Evolutionary conservation across 2,797 vertebrate genomes (phyloP).

Genomic region (Salmo trutta): DNA sequence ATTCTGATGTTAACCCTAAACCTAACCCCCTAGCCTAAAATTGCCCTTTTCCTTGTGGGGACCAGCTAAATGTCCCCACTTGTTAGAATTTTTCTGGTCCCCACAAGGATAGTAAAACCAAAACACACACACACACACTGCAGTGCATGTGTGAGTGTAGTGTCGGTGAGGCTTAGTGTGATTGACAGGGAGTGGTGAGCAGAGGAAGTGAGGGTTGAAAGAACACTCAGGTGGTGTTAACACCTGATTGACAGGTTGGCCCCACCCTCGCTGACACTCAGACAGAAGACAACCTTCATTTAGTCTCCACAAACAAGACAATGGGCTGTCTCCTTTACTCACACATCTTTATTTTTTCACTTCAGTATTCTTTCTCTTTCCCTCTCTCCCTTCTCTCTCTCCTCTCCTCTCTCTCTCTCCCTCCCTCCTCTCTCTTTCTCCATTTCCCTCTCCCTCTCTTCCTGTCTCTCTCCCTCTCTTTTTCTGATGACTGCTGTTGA

Average conservation of each 20-base stretch:
- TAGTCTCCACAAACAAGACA: background rate
- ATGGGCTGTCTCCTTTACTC: background rate
- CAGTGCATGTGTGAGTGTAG: slow-evolving; percentile 12
- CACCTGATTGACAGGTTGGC: slow-evolving; percentile 59
- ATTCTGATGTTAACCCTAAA: too few relatives aligned
- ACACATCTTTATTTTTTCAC: too few relatives aligned
- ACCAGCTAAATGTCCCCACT: too few relatives aligned
- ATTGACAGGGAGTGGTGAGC: slow-evolving; percentile 67
- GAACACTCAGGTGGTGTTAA: slow-evolving; percentile 71
- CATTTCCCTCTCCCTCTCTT: background rate
- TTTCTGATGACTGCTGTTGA: slow-evolving; percentile 67
- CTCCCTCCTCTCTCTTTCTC: slow-evolving; percentile 31
- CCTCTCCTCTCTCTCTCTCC: slow-evolving; percentile 14
- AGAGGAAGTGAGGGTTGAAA: slow-evolving; percentile 71
- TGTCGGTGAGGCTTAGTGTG: slow-evolving; percentile 38
- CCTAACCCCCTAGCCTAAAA: too few relatives aligned
- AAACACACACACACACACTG: slow-evolving; percentile 25
- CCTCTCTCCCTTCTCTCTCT: slow-evolving; percentile 19
- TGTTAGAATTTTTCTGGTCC: too few relatives aligned
- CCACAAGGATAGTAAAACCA: too few relatives aligned
- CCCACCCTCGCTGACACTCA: slow-evolving; percentile 40
- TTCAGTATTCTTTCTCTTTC: background rate
- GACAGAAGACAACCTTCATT: slow-evolving; percentile 49
- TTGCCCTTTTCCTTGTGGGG: too few relatives aligned
- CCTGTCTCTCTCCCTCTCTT: background rate